Evolutionary conservation across 2,113 vertebrate genomes (phyloP), one percentile per base, ranked within the genome.

Genomic region (Lepidiolamprologus cunningtoni): DNA sequence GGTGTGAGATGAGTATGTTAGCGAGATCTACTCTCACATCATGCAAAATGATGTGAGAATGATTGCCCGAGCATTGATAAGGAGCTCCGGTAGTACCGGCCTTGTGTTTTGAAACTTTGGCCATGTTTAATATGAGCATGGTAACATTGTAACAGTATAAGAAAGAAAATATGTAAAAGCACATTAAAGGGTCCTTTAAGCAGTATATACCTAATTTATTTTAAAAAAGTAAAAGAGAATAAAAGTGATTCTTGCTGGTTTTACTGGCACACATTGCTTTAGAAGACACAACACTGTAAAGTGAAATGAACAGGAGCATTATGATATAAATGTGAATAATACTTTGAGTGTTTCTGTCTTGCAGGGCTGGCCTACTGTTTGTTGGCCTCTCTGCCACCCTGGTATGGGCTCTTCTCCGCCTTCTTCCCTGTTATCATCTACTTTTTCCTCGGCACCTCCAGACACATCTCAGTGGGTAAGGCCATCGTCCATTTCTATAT

Each of bases 391-490:
- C 86, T 99, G 2, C 97, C 98, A 4, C 95, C 98, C 2, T 88
- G 95, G 91, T 99, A 99, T 6, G 98, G 98, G 4, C 95, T 99
- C 50, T 99, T 98, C 83, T 95, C 98, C 1, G 98, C 97, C 6
- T 99, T 99, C 95, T 99, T 98, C 87, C 98, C 98, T 6, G 87
- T 97, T 2, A 13, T 99, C 80, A 89, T 96, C 42, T 99, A 99
- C 94, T 98, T 99, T 93, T 96, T 99, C 92, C 94, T 99, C 53
- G 98, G 98, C 54, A 99, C 98, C 73, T 99, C 98, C 9, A 97
- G 95, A 91, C 98, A 99, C 91, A 98, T 99, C 94, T 98, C 98
- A 89, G 97, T 97, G 9, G 98, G 98, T 99, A 95, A 97, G 98
- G 92, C 52, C 14, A 8, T 7, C 50, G 8, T 33, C 47, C 11